phyloP scores from a whole-genome alignment of 2,113 vertebrate species.

The Leptosomus discolor region DNA sequence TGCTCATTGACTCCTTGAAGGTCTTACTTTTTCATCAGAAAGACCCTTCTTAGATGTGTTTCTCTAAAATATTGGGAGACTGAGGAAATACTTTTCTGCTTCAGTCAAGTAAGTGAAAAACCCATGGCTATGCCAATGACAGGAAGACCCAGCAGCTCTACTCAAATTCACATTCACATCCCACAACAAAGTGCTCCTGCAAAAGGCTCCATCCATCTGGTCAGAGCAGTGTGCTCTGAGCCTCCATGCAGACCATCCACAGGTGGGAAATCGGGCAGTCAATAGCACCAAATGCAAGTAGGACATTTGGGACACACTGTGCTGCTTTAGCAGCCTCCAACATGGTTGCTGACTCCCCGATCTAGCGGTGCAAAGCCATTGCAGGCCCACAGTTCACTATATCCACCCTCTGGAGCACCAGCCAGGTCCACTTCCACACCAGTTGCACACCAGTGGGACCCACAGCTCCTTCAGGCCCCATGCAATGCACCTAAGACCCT shows the following conservation, averaged over 20 bases:
- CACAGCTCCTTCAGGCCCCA: rapidly evolving
- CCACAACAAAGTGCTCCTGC: not conserved
- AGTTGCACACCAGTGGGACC: not conserved
- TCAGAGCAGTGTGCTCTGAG: not conserved
- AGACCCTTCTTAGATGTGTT: not conserved
- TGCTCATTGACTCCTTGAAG: not conserved
- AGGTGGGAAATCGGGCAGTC: rapidly evolving
- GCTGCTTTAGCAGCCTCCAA: not conserved
- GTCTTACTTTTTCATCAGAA: not conserved
- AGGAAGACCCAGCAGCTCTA: not conserved
- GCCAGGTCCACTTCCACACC: not conserved
- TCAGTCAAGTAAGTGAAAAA: not conserved
- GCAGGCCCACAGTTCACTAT: not conserved
- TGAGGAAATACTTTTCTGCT: not conserved
- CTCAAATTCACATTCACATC: not conserved
- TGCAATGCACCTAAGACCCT: not conserved
- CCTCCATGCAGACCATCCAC: not conserved
- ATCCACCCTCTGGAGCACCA: not conserved
- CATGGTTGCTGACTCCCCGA: rapidly evolving
- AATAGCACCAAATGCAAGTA: not conserved
- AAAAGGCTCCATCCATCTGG: not conserved
- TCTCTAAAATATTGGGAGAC: not conserved
- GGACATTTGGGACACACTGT: not conserved
- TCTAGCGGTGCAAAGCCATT: not conserved
- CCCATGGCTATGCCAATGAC: not conserved